These are phyloP conservation scores for Enteromius treurensis DNA, from an alignment of 2,797 vertebrate species.

Conservation along the genomic window DNA sequence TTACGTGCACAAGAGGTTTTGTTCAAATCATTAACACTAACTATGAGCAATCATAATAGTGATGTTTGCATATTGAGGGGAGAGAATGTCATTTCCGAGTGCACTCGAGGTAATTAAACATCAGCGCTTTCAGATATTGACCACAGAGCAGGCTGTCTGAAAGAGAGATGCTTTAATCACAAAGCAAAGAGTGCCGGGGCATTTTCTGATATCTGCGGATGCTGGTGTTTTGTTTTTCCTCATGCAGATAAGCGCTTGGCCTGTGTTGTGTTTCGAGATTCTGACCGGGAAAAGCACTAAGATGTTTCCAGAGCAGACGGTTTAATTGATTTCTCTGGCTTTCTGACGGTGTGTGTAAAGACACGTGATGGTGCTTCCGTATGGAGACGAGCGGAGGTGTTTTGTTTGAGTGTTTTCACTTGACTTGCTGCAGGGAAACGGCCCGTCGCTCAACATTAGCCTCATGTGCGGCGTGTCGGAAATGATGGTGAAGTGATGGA, in stretches of 20 bases:
- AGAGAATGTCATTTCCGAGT: not conserved
- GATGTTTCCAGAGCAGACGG: not conserved
- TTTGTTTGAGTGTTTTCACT: conserved; percentile 23
- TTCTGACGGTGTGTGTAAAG: conserved; percentile 4
- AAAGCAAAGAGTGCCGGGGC: not conserved
- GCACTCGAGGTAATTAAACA: not conserved
- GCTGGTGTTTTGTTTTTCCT: not conserved
- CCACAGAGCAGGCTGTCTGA: not conserved
- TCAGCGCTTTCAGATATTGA: not conserved
- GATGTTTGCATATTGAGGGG: not conserved
- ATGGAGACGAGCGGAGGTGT: not conserved
- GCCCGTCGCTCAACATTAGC: conserved; percentile 28
- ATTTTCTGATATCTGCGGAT: not conserved
- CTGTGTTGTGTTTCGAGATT: not conserved
- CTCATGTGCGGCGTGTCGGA: conserved; percentile 19
- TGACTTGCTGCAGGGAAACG: not conserved
- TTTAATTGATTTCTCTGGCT: conserved; percentile 17
- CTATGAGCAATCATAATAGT: not conserved
- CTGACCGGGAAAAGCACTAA: not conserved
- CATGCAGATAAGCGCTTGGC: not conserved
- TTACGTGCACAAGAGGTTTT: not conserved
- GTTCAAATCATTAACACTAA: not conserved
- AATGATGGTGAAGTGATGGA: not conserved
- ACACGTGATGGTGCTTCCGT: too few species aligned
- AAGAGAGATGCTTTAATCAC: not conserved